Evolutionary conservation across 1,140 invertebrate genomes (phyloP).

Genomic region (Drosophila navojoa): DNA sequence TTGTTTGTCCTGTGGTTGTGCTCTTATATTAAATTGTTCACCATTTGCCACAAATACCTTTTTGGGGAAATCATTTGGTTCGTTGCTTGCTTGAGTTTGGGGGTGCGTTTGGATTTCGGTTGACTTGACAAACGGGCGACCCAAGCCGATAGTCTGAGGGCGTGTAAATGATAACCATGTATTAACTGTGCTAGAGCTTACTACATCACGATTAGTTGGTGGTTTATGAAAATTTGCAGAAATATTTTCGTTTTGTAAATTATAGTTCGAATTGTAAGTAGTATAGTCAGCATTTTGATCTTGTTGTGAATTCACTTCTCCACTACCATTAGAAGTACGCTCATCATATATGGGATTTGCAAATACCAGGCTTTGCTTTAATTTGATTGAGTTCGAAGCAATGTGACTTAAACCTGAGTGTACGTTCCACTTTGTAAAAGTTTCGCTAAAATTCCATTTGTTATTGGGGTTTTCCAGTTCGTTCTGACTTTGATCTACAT

Average conservation of each 20-base stretch:
- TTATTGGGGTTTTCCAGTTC: background rate
- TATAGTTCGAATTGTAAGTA: slow-evolving; percentile 34
- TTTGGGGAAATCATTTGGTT: slow-evolving; percentile 4
- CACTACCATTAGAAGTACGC: background rate
- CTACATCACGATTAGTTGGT: background rate
- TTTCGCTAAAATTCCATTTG: background rate
- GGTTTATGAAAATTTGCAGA: background rate
- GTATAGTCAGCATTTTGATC: slow-evolving; percentile 39
- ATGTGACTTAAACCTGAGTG: background rate
- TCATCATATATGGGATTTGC: background rate
- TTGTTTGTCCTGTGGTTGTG: background rate
- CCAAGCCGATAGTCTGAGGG: slow-evolving; percentile 13
- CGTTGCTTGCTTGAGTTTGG: background rate
- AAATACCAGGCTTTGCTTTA: background rate
- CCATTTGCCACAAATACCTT: slow-evolving; percentile 33
- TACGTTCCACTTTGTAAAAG: background rate
- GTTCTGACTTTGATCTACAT: background rate
- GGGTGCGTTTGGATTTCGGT: background rate
- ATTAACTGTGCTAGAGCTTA: background rate
- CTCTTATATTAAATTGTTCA: slow-evolving; percentile 24
- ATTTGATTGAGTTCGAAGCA: background rate
- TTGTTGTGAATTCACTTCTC: background rate
- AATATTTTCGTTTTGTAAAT: background rate
- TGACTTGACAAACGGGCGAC: slow-evolving; percentile 15
- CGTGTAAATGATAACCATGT: slow-evolving; percentile 9